Evolutionary conservation across 1,140 invertebrate genomes (phyloP), one percentile per base, ranked within the genome.

Genomic region (Episyrphus balteatus): DNA sequence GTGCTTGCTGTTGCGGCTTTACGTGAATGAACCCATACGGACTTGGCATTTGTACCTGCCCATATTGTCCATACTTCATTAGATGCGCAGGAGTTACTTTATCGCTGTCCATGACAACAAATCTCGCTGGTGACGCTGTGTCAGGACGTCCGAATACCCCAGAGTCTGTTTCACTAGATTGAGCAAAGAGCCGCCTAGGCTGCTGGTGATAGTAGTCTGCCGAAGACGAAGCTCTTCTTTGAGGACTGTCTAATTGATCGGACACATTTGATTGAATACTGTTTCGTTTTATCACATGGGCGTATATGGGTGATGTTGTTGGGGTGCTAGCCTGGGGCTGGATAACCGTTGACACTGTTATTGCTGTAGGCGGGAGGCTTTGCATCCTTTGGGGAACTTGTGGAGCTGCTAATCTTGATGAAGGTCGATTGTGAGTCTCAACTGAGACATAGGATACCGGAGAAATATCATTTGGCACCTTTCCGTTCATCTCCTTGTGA

Each of bases 371-470:
- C 14, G 59, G 59, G n/a, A 67, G 36, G 19, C 64, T 66, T 37
- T 66, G 61, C n/a, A 64, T 56, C 0, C 64, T 55, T 21, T 55
- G 47, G 7, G 61, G 63, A 8, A 66, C 60, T 44, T 66, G 56
- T 5, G 60, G 61, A 9, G 56, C 43, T 2, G 49, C 47, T 31
- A 55, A 37, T 42, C 56, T 52, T 2, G 55, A 55, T 1, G 21
- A 44, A 6, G 54, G 44, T 7, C 49, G 47, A 31, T 50, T 50
- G 33, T 54, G 49, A 13, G 49, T 57, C 39, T 62, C 60, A 11
- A 67, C 59, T 11, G 64, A 67, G 0, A 60, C 58, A 43, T 66
- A 67, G 2, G 65, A 67, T 5, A 67, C 59, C 5, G 65, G 64
- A 6, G 64, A 67, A 3, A 64, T 51, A 30, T 68, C 61, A 0